Percentiles rank a stretch among this genome's conserved stretches.
Evolutionary conservation across 2,113 vertebrate genomes (phyloP).

Genomic region (Nasalis larvatus): DNA sequence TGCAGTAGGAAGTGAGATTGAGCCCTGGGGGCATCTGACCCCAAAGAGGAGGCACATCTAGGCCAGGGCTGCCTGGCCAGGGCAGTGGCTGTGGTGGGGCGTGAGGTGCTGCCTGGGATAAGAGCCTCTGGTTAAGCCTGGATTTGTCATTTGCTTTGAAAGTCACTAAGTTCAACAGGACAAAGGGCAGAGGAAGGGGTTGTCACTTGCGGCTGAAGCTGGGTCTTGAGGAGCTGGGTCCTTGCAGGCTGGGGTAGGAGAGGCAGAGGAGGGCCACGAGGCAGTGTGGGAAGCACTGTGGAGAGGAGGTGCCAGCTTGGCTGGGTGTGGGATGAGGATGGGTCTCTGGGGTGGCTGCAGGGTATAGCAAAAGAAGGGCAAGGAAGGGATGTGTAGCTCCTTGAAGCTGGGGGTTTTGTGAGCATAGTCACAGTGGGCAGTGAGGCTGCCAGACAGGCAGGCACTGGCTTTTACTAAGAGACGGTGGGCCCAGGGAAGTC

Average conservation of each 20-base stretch:
- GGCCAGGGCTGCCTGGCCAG: background rate
- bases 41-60: background rate
- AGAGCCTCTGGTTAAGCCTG: background rate
- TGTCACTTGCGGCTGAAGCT: background rate
- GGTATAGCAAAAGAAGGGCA: background rate
- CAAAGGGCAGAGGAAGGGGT: background rate
- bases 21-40: background rate
- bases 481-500: background rate
- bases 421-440: too few species aligned
- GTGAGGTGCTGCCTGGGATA: background rate
- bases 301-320: accelerated
- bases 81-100: background rate
- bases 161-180: background rate
- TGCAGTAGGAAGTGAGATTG: background rate
- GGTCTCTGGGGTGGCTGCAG: background rate
- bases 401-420: background rate
- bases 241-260: background rate
- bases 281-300: accelerated
- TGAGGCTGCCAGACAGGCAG: background rate
- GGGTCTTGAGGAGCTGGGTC: background rate
- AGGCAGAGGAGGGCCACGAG: too few species aligned
- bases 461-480: background rate
- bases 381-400: too few species aligned
- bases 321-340: background rate
- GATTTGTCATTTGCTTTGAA: background rate